Percentiles rank a stretch among this genome's conserved stretches.
These are phyloP conservation scores for Catotricha subobsoleta DNA, from an alignment of 2,888 invertebrate genomes.

Conservation along the genomic window DNA sequence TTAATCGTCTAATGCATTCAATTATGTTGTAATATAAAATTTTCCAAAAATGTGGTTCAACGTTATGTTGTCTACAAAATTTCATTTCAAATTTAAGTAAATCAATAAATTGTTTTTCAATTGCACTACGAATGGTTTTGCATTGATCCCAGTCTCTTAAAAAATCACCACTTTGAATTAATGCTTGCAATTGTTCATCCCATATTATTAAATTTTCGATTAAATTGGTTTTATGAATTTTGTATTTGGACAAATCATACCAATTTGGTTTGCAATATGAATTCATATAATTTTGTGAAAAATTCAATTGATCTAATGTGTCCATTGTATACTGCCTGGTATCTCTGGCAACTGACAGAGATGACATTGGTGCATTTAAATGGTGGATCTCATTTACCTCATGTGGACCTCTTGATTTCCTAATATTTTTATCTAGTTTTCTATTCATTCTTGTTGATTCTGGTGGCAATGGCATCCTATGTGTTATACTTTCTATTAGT, in stretches of 20 bases:
- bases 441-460: neutral
- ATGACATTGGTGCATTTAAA: neutral
- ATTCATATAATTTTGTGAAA: neutral
- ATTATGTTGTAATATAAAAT: conserved; percentile 75
- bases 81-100: conserved; percentile 62
- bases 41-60: conserved; percentile 86
- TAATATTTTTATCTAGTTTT: neutral
- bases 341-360: neutral
- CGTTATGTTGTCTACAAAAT: conserved; percentile 70
- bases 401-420: neutral
- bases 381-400: neutral
- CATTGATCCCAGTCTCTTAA: conserved; percentile 48
- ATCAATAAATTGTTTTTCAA: conserved; percentile 48
- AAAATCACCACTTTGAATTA: conserved; percentile 40
- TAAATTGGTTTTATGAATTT: conserved; percentile 41
- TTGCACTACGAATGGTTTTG: conserved; percentile 37
- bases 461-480: no score
- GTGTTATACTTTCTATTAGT: no score
- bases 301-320: neutral
- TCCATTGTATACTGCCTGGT: neutral
- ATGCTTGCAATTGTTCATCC: conserved; percentile 47
- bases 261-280: conserved; percentile 30
- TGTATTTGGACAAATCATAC: conserved; percentile 34
- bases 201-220: conserved; percentile 47
- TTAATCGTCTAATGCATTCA: conserved; percentile 56